Conservation (phyloP, 2,888 invertebrate species). For the Sericinus montela region DNA sequence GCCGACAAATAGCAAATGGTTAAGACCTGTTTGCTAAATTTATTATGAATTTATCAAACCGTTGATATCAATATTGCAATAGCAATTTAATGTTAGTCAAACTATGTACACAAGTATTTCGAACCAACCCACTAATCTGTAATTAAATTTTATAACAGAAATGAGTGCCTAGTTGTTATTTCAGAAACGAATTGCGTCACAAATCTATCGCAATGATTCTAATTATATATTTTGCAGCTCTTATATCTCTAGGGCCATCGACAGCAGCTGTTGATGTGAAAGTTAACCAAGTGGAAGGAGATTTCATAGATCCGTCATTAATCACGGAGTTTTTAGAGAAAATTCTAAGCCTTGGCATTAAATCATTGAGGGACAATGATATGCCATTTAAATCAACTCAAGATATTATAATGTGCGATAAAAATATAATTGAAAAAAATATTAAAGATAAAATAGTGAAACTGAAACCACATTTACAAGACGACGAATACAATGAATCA, state of each 20-base stretch:
- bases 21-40: no score
- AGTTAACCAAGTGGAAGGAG: neutral
- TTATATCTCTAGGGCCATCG: neutral
- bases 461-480: conserved; percentile 41
- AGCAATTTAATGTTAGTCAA: no score
- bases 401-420: conserved; percentile 2
- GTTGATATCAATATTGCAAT: no score
- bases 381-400: neutral
- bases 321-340: conserved; percentile 7
- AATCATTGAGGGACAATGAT: neutral
- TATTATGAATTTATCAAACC: no score
- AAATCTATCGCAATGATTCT: no score
- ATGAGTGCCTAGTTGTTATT: no score
- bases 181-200: no score
- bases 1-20: no score
- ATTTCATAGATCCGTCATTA: neutral
- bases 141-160: no score
- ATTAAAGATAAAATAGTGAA: conserved; percentile 39
- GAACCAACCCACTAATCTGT: no score
- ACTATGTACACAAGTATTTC: no score
- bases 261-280: neutral
- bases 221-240: conserved; percentile 2
- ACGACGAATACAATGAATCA: conserved; percentile 27
- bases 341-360: conserved; percentile 4
- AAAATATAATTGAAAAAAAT: conserved; percentile 29